Conservation (phyloP, 2,113 vertebrate genomes). For the Butorides virescens region DNA sequence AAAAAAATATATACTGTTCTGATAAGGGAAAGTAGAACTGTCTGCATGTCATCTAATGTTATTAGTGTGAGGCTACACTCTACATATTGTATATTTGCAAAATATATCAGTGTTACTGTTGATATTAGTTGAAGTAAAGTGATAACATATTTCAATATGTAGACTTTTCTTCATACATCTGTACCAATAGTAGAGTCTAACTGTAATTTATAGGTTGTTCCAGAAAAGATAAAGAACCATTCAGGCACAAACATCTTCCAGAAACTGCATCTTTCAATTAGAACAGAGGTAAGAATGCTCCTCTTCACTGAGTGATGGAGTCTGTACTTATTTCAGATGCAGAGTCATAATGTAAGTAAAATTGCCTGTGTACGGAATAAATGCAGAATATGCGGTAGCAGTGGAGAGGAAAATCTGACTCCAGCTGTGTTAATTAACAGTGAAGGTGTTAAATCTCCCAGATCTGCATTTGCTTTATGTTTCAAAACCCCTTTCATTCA, state of each 20-base stretch:
- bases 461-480: neutral
- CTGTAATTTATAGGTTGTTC: slow-evolving; percentile 80
- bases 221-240: slow-evolving; percentile 79
- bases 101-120: slow-evolving; percentile 88
- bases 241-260: neutral
- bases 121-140: slow-evolving; percentile 87
- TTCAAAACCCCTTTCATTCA: slow-evolving; percentile 19
- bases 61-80: slow-evolving; percentile 80
- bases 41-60: slow-evolving; percentile 85
- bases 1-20: slow-evolving; percentile 68
- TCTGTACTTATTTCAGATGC: neutral
- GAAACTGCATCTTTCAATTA: neutral
- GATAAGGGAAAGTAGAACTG: slow-evolving; percentile 68
- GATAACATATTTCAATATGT: slow-evolving; percentile 85
- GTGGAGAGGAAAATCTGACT: slow-evolving; percentile 28
- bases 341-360: neutral
- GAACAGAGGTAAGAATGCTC: neutral
- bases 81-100: slow-evolving; percentile 86
- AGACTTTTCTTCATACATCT: slow-evolving; percentile 79
- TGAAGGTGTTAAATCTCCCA: neutral
- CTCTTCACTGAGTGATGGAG: neutral
- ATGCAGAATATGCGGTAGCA: neutral
- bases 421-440: neutral
- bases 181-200: slow-evolving; percentile 77
- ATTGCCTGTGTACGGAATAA: neutral